Evolutionary conservation across 2,113 vertebrate species (phyloP), one percentile per base, ranked within the genome.

Genomic region (Erinaceus europaeus): DNA sequence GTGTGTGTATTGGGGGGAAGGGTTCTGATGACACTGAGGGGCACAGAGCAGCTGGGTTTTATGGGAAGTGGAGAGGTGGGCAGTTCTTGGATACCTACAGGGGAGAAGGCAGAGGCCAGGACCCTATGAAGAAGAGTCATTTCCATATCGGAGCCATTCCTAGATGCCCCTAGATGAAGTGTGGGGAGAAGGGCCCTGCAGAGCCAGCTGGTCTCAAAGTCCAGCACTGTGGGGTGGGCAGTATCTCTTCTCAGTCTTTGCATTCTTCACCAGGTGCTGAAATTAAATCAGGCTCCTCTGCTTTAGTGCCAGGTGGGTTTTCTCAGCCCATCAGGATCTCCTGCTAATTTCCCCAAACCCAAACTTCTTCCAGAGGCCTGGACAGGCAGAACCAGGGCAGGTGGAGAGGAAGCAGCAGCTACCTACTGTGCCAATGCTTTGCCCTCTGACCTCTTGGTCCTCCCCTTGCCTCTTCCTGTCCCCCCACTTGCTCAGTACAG

Each of bases 311-410:
- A 21, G 25, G 50, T 57, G 55, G 23, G 12, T 27, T n/a, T n/a
- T 9, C 55, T 57, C 7, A 95, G 91, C 29, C 77, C 36, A 27
- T 42, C 7, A 94, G 80, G 75, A 40, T 12, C 84, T 91, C 78
- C 34, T 29, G 80, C 67, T 90, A 92, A 93, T 94, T 90, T 79
- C 85, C 59, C 68, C 86, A 82, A 89, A 88, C 75, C 92, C 53
- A 80, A 91, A 92, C 85, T 87, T 95, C 94, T 94, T 91, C 91
- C 94, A 94, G 95, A 83, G 94, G 94, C 83, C 85, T 17, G n/a
- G 67, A 44, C 68, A 86, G 64, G 59, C 69, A 62, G 61, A 46
- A 29, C 23, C 20, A 36, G n/a, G 62, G 7, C 3, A 0, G 3
- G 50, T 5, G 57, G 55, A 29, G 55, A 7, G 36, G 32, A 72